Conservation (phyloP, 2,113 vertebrate genomes). For the Nothocercus nigrocapillus region DNA sequence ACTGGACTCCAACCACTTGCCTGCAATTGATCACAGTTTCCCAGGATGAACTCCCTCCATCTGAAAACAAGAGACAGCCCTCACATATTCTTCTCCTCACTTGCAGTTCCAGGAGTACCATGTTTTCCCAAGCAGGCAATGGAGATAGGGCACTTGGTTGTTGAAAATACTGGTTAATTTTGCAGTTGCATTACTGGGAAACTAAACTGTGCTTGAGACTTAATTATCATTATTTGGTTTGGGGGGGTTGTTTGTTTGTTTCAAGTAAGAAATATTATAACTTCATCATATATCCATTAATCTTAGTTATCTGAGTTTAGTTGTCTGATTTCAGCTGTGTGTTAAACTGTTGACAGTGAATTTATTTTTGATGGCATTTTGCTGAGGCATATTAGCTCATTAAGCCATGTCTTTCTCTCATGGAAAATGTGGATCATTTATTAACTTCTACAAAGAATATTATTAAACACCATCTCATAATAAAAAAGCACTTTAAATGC, state of each 20-base stretch:
- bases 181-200: conserved; percentile 42
- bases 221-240: conserved; percentile 37
- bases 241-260: conserved; percentile 18
- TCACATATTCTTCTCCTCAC: not conserved
- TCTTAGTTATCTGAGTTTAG: conserved; percentile 51
- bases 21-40: not conserved
- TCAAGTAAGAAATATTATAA: conserved; percentile 14
- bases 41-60: not conserved
- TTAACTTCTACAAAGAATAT: conserved; percentile 13
- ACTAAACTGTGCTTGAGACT: conserved; percentile 40
- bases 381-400: conserved; percentile 42
- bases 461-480: conserved; percentile 35
- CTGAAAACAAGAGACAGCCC: not conserved
- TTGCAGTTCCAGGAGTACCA: not conserved
- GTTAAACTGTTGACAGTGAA: conserved; percentile 34
- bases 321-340: conserved; percentile 23
- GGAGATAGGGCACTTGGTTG: conserved; percentile 18
- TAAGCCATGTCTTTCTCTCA: conserved; percentile 36
- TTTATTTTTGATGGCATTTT: conserved; percentile 47
- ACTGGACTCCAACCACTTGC: conserved; percentile 7
- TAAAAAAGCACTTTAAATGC: conserved; percentile 68
- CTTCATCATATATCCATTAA: conserved; percentile 22
- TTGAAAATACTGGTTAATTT: conserved; percentile 59
- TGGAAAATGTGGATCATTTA: conserved; percentile 38
- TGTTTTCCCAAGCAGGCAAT: not conserved